Percentiles rank a stretch among this genome's conserved stretches.
phyloP scores from a whole-genome alignment of 2,888 invertebrate species.

The Meganola albula region DNA sequence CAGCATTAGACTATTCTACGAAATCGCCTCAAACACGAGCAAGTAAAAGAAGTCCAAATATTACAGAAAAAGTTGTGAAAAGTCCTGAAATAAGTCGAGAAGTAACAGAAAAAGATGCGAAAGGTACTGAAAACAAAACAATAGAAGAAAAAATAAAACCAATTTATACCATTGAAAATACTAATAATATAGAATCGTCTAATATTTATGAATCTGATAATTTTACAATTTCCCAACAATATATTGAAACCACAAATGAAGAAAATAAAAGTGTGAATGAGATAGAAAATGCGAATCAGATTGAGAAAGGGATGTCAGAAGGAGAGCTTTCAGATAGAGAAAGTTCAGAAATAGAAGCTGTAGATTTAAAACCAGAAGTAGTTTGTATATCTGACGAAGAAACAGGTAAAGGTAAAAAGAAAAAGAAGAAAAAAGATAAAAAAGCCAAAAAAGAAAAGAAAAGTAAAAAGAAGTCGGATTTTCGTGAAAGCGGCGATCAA shows the following conservation, averaged over 20 bases:
- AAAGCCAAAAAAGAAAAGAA: slow-evolving; percentile 54
- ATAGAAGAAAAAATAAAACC: neutral
- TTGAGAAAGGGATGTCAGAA: slow-evolving; percentile 42
- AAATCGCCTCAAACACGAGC: neutral
- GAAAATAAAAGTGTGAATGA: slow-evolving; percentile 6
- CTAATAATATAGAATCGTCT: no score
- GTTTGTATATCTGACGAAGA: slow-evolving; percentile 74
- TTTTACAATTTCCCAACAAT: neutral
- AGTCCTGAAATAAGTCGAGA: neutral
- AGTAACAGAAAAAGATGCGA: neutral
- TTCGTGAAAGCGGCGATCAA: slow-evolving; percentile 51
- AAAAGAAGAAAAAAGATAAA: slow-evolving; percentile 63
- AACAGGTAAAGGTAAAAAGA: slow-evolving; percentile 32
- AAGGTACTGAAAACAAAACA: neutral
- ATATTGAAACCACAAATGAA: slow-evolving; percentile 1
- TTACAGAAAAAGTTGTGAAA: neutral
- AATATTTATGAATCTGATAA: no score
- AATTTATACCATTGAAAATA: no score
- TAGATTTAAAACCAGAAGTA: slow-evolving; percentile 61
- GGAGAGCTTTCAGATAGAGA: slow-evolving; percentile 52
- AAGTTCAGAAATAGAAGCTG: slow-evolving; percentile 55
- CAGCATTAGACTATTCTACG: no score
- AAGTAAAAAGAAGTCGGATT: slow-evolving; percentile 46
- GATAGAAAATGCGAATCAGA: slow-evolving; percentile 9
- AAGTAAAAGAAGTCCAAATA: neutral